Conservation (phyloP, 2,888 invertebrate genomes). For the Trimorus sp. region DNA sequence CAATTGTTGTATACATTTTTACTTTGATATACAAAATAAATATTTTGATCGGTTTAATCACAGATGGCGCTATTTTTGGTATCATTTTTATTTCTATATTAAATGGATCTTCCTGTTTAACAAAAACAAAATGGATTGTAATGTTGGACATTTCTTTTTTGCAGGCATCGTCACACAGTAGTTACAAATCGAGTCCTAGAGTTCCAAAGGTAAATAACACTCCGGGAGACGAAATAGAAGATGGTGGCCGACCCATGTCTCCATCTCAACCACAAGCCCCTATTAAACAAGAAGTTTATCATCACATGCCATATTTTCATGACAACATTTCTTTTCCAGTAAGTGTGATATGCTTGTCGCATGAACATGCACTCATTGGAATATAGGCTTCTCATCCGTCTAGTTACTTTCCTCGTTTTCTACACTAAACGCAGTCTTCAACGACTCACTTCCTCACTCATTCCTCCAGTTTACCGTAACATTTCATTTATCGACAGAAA, state of each 20-base stretch:
- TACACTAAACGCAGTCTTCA: too few relatives aligned
- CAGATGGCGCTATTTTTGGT: too few relatives aligned
- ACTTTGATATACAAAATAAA: too few relatives aligned
- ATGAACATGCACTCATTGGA: constrained; percentile 56
- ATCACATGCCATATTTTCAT: constrained; percentile 82
- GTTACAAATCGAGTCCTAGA: constrained; percentile 86
- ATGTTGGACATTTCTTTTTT: too few relatives aligned
- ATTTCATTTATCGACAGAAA: too few relatives aligned
- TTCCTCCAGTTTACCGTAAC: too few relatives aligned
- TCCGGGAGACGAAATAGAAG: constrained; percentile 83
- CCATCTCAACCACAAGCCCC: constrained; percentile 82
- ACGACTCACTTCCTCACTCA: too few relatives aligned
- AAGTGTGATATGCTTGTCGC: constrained; percentile 70
- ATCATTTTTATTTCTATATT: too few relatives aligned
- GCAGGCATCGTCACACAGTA: constrained; percentile 83
- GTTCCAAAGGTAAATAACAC: constrained; percentile 86
- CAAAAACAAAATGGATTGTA: too few relatives aligned
- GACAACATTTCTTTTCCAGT: constrained; percentile 81
- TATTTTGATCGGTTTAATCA: too few relatives aligned
- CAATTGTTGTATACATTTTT: too few relatives aligned
- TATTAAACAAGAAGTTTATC: constrained; percentile 86
- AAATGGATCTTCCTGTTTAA: too few relatives aligned
- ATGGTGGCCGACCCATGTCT: constrained; percentile 83
- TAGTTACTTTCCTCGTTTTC: constrained; percentile 23
- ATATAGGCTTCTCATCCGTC: constrained; percentile 40